A percentile compares a stretch with the other conserved stretches of the same genome.
Conservation (phyloP, 2,888 invertebrate genomes). For the Aleiodes alternator region DNA sequence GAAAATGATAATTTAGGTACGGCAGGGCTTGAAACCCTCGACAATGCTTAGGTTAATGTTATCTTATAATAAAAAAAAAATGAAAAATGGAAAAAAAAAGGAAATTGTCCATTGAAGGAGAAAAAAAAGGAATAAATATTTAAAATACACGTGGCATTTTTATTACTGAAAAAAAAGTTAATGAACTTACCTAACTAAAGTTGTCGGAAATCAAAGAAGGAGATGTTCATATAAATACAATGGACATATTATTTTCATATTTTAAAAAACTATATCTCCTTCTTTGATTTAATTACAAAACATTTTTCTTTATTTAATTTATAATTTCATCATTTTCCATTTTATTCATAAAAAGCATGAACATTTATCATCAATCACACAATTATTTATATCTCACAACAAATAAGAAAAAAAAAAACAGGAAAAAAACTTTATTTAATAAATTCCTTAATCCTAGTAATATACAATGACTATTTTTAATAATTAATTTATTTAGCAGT, state of each 20-base stretch:
- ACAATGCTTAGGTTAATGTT: slow-evolving; percentile 75
- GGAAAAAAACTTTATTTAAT: neutral
- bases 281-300: neutral
- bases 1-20: slow-evolving; percentile 73
- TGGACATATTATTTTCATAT: too few species aligned
- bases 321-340: slow-evolving; percentile 22
- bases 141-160: slow-evolving; percentile 69
- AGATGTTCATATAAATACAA: too few species aligned
- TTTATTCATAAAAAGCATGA: slow-evolving; percentile 27
- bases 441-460: slow-evolving; percentile 7
- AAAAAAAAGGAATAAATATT: slow-evolving; percentile 74
- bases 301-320: neutral
- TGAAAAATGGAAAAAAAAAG: slow-evolving; percentile 66
- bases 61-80: slow-evolving; percentile 74
- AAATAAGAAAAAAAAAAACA: neutral
- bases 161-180: slow-evolving; percentile 16
- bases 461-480: slow-evolving; percentile 31
- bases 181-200: neutral
- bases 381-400: slow-evolving; percentile 25
- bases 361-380: slow-evolving; percentile 22
- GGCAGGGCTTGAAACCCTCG: slow-evolving; percentile 69
- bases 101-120: slow-evolving; percentile 74
- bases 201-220: neutral
- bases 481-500: slow-evolving; percentile 28
- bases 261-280: neutral